Conservation (phyloP, 1,140 invertebrate species). For the Drosophila mojavensis region DNA sequence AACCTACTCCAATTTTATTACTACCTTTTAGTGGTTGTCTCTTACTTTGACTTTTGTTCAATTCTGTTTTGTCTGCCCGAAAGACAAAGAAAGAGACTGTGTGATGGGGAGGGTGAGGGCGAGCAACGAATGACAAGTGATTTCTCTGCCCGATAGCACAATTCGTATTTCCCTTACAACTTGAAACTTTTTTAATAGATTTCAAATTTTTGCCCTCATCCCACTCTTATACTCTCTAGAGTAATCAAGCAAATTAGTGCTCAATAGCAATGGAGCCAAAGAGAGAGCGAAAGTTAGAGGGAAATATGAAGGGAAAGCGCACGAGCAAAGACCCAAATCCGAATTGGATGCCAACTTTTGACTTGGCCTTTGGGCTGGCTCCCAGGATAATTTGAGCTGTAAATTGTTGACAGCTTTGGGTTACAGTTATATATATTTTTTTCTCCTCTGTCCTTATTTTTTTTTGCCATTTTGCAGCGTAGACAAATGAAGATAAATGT, state of each 20-base stretch:
- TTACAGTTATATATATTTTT: constrained; percentile 20
- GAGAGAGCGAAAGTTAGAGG: not conserved
- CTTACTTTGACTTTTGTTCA: not conserved
- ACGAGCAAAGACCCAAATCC: constrained; percentile 23
- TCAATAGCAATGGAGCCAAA: constrained; percentile 3
- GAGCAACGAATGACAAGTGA: constrained; percentile 29
- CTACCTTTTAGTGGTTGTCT: not conserved
- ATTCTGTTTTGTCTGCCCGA: not conserved
- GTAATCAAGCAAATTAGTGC: constrained; percentile 81
- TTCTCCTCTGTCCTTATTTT: constrained; percentile 3
- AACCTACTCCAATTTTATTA: constrained; percentile 7
- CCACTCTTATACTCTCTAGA: constrained; percentile 57
- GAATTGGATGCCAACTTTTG: constrained; percentile 46
- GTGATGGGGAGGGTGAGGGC: not conserved
- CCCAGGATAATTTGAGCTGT: constrained; percentile 72
- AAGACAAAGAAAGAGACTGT: too few species aligned
- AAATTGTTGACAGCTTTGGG: constrained; percentile 78
- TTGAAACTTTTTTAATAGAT: constrained; percentile 80
- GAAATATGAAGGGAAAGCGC: not conserved
- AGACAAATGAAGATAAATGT: constrained; percentile 79
- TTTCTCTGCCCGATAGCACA: constrained; percentile 35
- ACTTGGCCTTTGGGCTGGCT: constrained; percentile 42
- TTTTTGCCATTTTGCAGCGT: constrained; percentile 24
- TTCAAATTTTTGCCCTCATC: constrained; percentile 56
- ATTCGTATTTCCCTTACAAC: constrained; percentile 26